Conservation (phyloP, 1,140 invertebrate genomes). For the Tetragonula clypearis region DNA sequence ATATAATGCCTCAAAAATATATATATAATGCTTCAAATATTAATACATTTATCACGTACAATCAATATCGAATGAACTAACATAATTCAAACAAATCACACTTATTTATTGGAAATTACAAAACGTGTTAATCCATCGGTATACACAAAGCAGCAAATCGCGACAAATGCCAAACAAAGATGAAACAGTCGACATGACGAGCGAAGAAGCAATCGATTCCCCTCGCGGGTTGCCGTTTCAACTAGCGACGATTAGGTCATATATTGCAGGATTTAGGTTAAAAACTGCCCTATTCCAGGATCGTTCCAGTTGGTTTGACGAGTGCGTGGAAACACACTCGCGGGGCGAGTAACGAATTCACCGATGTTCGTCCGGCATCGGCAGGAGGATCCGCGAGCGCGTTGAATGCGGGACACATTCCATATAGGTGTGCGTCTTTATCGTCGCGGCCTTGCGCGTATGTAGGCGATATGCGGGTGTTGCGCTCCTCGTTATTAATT, state of each 20-base stretch:
- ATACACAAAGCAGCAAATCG: too few species aligned
- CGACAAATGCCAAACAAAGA: background rate
- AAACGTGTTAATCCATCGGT: too few species aligned
- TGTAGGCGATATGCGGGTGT: constrained; percentile 64
- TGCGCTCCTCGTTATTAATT: constrained; percentile 49
- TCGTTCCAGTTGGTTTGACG: constrained; percentile 19
- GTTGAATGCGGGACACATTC: constrained; percentile 36
- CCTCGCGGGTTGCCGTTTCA: background rate
- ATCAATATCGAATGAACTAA: too few species aligned
- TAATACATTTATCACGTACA: too few species aligned
- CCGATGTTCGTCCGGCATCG: background rate
- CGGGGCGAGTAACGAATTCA: constrained; percentile 12
- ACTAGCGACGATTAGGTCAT: background rate
- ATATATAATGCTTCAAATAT: too few species aligned
- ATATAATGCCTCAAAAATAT: too few species aligned
- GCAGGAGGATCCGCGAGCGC: constrained; percentile 7
- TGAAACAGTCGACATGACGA: too few species aligned
- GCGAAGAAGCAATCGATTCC: background rate
- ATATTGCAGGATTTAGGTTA: background rate
- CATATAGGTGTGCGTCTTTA: constrained; percentile 50
- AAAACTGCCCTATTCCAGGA: constrained; percentile 26
- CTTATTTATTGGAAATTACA: too few species aligned
- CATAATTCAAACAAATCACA: too few species aligned
- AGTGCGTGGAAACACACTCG: constrained; percentile 13
- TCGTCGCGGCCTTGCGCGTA: constrained; percentile 62